Percentiles rank a stretch among this genome's conserved stretches.
Conservation (phyloP, 2,797 vertebrate species). For the Schizopygopsis pylzovi region DNA sequence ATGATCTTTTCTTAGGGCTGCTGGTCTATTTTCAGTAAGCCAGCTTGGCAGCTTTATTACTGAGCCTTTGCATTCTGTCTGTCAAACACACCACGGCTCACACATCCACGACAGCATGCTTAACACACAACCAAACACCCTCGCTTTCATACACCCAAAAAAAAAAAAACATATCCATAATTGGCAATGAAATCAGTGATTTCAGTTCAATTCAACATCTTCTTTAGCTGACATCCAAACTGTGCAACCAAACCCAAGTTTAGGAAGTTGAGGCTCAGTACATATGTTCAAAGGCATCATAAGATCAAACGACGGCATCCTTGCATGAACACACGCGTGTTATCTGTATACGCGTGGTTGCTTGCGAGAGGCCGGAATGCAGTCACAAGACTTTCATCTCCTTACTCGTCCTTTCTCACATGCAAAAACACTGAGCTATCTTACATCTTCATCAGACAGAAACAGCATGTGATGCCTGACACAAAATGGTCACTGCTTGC, state of each 20-base stretch:
- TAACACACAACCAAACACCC: conserved; percentile 31
- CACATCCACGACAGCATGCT: conserved; percentile 11
- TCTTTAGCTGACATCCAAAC: conserved; percentile 6
- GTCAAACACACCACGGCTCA: conserved; percentile 35
- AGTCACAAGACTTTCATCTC: conserved; percentile 52
- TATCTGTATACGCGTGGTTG: conserved; percentile 29
- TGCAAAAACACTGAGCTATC: conserved; percentile 13
- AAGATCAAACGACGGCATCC: conserved; percentile 26
- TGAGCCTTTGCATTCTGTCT: conserved; percentile 41
- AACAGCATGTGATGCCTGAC: not conserved
- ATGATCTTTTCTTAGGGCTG: conserved; percentile 34
- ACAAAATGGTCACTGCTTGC: conserved; percentile 15
- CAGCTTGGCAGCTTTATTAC: conserved; percentile 46
- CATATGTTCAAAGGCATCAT: conserved; percentile 23
- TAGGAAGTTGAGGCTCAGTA: conserved; percentile 37
- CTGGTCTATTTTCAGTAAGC: conserved; percentile 45
- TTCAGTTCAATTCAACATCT: not conserved
- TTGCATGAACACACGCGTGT: not conserved
- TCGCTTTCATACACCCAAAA: not conserved
- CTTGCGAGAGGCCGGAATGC: conserved; percentile 21
- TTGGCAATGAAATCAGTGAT: not conserved
- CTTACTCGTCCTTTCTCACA: conserved; percentile 40
- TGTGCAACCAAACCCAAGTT: conserved; percentile 16
- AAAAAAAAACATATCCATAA: conserved; percentile 16
- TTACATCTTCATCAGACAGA: not conserved